These are phyloP conservation scores for Astyanax mexicanus DNA, from an alignment of 2,797 vertebrate species.

Conservation along the genomic window DNA sequence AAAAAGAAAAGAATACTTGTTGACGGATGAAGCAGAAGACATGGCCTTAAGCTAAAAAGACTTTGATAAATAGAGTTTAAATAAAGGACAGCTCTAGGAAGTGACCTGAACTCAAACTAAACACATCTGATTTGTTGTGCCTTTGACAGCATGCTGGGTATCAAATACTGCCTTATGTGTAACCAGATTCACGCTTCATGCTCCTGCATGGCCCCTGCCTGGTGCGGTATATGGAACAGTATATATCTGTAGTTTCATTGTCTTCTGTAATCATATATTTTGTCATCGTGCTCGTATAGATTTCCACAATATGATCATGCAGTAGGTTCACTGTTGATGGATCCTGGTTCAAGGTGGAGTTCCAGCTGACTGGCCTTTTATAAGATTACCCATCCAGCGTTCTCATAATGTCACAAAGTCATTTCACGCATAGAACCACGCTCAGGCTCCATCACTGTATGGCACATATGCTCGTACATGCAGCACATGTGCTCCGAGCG, in stretches of 20 bases:
- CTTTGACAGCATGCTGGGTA: too few species aligned
- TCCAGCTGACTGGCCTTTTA: conserved; percentile 27
- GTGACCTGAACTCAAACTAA: background rate
- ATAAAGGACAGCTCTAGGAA: background rate
- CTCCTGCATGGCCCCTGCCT: background rate
- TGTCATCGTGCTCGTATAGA: background rate
- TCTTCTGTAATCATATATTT: background rate
- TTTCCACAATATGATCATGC: conserved; percentile 7
- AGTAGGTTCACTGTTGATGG: conserved; percentile 30
- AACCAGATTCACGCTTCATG: background rate
- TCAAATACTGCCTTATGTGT: background rate
- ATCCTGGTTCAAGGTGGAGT: conserved; percentile 32
- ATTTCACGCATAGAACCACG: conserved; percentile 42
- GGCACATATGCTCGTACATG: conserved; percentile 24
- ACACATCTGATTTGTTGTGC: background rate
- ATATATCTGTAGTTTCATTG: background rate
- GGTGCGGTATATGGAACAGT: background rate
- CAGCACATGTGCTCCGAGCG: conserved; percentile 24
- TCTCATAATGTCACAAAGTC: conserved; percentile 32
- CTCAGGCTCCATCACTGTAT: conserved; percentile 30
- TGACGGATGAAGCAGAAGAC: background rate
- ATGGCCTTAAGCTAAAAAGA: conserved; percentile 8
- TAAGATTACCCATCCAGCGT: conserved; percentile 16
- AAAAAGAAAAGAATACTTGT: conserved; percentile 5
- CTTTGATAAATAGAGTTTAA: conserved; percentile 14